Evolutionary conservation across 92 coral and sea anemone genomes (phyloP).

Genomic region (Phenganax stokvisi): DNA sequence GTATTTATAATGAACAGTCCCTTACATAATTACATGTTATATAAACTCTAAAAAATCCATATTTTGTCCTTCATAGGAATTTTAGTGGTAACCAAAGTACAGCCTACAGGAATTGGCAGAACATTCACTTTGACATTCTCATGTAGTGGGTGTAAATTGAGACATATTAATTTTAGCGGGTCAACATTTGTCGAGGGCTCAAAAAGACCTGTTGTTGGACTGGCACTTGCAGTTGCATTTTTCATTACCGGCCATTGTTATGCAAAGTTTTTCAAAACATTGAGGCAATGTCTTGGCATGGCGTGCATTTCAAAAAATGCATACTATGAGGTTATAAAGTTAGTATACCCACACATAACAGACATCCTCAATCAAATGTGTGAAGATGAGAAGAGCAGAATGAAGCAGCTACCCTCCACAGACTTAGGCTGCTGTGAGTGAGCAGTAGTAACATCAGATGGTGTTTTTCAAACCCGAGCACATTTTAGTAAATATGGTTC

Average conservation of each 20-base stretch:
- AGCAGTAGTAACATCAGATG: slow-evolving; percentile 60
- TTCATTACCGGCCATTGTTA: slow-evolving; percentile 50
- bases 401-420: slow-evolving; percentile 23
- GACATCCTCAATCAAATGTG: slow-evolving; percentile 52
- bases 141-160: slow-evolving; percentile 30
- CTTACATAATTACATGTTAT: background rate
- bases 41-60: background rate
- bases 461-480: slow-evolving; percentile 60
- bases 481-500: slow-evolving; percentile 42
- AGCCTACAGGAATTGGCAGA: slow-evolving; percentile 39
- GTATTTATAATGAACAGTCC: no score
- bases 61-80: slow-evolving; percentile 32
- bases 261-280: slow-evolving; percentile 38
- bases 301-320: slow-evolving; percentile 36
- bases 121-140: slow-evolving; percentile 32
- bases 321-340: slow-evolving; percentile 46
- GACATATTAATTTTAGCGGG: slow-evolving; percentile 38
- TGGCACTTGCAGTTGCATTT: slow-evolving; percentile 54
- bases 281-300: slow-evolving; percentile 47
- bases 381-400: slow-evolving; percentile 38
- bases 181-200: slow-evolving; percentile 46
- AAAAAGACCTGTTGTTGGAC: slow-evolving; percentile 51
- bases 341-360: slow-evolving; percentile 43
- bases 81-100: slow-evolving; percentile 32
- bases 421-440: slow-evolving; percentile 48